Conservation (phyloP, 2,888 invertebrate genomes). For the Calliopum simillimum region DNA sequence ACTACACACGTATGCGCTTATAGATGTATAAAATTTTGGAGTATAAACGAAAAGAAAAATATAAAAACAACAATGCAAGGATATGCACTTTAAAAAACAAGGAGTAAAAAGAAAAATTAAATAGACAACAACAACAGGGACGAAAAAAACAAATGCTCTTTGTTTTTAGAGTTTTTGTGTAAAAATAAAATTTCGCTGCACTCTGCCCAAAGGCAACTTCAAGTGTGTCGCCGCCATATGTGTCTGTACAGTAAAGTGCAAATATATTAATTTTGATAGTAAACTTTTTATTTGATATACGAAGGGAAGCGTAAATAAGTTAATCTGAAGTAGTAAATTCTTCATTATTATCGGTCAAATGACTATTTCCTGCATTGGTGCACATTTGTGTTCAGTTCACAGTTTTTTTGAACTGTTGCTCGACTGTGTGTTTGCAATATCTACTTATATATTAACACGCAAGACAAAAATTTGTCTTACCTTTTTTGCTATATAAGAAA, state of each 20-base stretch:
- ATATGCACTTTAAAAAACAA: conserved; percentile 20
- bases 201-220: neutral
- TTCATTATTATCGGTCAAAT: too few species aligned
- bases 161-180: neutral
- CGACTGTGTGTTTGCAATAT: too few species aligned
- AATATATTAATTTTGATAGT: too few species aligned
- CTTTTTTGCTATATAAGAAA: too few species aligned
- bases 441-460: too few species aligned
- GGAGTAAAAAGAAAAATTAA: neutral
- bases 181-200: neutral
- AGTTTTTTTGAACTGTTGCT: too few species aligned
- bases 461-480: too few species aligned
- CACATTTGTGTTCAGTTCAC: too few species aligned
- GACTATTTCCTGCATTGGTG: too few species aligned
- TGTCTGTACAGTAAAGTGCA: neutral
- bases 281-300: too few species aligned
- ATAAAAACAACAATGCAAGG: neutral
- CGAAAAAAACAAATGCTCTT: conserved; percentile 10
- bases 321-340: too few species aligned
- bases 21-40: neutral
- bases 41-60: neutral
- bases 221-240: neutral
- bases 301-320: too few species aligned
- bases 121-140: neutral
- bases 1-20: conserved; percentile 22